Base-by-base conservation (phyloP, 2,113 vertebrate species). In the Amphiprion percula region DNA sequence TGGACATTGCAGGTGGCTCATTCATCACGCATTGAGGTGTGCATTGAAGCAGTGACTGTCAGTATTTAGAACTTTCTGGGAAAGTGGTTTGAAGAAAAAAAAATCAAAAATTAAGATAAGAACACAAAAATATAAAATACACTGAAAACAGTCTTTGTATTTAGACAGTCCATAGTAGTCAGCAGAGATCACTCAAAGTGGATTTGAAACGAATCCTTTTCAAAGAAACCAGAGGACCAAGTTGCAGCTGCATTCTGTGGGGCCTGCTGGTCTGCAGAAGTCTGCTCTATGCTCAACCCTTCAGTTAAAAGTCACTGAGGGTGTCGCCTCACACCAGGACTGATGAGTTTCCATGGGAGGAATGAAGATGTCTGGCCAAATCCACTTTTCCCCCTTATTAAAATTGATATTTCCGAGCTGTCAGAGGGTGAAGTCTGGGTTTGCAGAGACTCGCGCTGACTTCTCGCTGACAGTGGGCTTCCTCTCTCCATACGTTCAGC, bases 381-480 rank as follows among this genome's bases (percentile, higher is more conserved):
- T 92, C 93, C 91, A 94, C 91, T 93, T 94, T 94, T 79, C 90
- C 87, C 87, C 81, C 87, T 85, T 93, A 94, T 94, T 94, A 94
- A 94, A 93, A 93, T 69, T 80, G 92, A 94, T 95, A 94, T 95
- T 95, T 94, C 94, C 88, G 87, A 92, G 88, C 92, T 93, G 92
- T 95, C 89, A 91, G 91, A 87, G 88, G 92, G 91, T 92, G 83
- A 94, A 88, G 94, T 95, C 93, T 94, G 87, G 92, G 89, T 92
- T 94, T 93, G 85, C 60, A 74, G 85, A 82, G 68, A 59, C 62
- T 75, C 66, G 52, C 23, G 10, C 55, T 68, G 73, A 90, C 87
- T 75, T 92, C 88, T 91, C 76, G 75, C 91, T 93, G 91, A 92
- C 90, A 91, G 84, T 79, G 90, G 61, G 58, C 87, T 91, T 90